phyloP scores from a whole-genome alignment of 2,113 vertebrate species.

The Nannospalax galili region DNA sequence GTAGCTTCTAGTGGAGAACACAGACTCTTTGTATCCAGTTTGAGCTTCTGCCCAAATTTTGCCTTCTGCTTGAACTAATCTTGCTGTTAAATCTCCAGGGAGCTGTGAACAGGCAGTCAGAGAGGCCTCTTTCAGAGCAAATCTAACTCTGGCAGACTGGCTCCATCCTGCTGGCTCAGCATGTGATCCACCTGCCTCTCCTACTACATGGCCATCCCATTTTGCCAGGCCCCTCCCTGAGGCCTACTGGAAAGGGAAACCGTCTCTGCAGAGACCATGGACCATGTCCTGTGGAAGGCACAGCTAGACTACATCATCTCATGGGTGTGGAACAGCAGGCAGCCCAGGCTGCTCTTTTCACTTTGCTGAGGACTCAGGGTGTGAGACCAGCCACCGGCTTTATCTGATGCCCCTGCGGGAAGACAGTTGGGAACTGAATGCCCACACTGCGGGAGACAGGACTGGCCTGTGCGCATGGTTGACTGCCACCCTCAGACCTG shows the following conservation, averaged over 20 bases:
- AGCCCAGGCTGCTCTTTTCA: slow-evolving; percentile 13
- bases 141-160: background rate
- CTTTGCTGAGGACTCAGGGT: background rate
- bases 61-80: background rate
- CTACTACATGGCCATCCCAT: background rate
- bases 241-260: slow-evolving; percentile 33
- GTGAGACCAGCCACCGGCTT: background rate
- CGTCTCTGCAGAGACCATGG: slow-evolving; percentile 48
- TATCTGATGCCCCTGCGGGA: background rate
- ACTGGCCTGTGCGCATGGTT: background rate
- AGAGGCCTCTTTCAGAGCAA: background rate
- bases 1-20: slow-evolving; percentile 35
- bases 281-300: background rate
- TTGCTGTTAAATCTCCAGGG: background rate
- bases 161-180: background rate
- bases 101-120: background rate
- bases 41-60: slow-evolving; percentile 20
- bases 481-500: slow-evolving; percentile 23
- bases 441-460: slow-evolving; percentile 36
- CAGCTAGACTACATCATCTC: fast-evolving
- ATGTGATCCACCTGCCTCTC: background rate
- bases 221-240: background rate
- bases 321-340: slow-evolving; percentile 5
- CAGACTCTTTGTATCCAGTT: background rate
- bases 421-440: background rate